Percentiles rank a stretch among this genome's conserved stretches.
Evolutionary conservation across 1,140 invertebrate species (phyloP).

Genomic region (Drosophila guanche): DNA sequence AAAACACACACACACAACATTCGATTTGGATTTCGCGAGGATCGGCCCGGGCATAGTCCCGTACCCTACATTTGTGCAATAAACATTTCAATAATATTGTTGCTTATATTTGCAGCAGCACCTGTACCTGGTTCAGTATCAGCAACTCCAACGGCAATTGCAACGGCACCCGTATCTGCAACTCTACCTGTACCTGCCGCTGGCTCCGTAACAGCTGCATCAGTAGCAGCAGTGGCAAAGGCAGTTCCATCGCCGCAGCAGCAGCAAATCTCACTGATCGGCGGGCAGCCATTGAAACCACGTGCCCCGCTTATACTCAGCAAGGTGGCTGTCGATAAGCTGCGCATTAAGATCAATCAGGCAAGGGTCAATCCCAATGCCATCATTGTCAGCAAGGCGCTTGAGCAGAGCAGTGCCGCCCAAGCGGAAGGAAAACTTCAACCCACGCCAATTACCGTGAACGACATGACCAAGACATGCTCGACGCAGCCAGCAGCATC

Average conservation of each 20-base stretch:
- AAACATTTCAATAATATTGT: too few relatives aligned
- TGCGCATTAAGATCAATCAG: conserved; percentile 62
- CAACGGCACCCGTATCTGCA: neutral
- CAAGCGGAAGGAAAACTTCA: too few relatives aligned
- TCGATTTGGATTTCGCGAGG: too few relatives aligned
- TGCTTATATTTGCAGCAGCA: too few relatives aligned
- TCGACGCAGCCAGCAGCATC: too few relatives aligned
- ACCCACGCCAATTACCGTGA: too few relatives aligned
- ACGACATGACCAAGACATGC: too few relatives aligned
- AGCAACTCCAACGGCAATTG: neutral
- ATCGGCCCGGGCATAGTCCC: too few relatives aligned
- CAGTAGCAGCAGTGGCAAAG: neutral
- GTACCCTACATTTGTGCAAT: too few relatives aligned
- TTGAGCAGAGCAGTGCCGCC: neutral
- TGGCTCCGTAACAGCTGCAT: conserved; percentile 3
- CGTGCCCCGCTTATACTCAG: conserved; percentile 59
- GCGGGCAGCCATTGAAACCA: conserved; percentile 40
- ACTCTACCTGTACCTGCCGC: neutral
- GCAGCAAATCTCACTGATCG: conserved; percentile 50
- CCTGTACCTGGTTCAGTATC: conserved; percentile 4
- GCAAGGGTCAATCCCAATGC: conserved; percentile 48
- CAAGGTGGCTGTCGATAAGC: conserved; percentile 63
- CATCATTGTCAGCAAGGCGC: conserved; percentile 42
- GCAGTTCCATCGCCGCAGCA: conserved; percentile 10
- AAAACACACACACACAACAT: conserved; percentile 1